A percentile compares a stretch with the other conserved stretches of the same genome.
phyloP scores from a whole-genome alignment of 2,113 vertebrate species.

The Laterallus jamaicensis region DNA sequence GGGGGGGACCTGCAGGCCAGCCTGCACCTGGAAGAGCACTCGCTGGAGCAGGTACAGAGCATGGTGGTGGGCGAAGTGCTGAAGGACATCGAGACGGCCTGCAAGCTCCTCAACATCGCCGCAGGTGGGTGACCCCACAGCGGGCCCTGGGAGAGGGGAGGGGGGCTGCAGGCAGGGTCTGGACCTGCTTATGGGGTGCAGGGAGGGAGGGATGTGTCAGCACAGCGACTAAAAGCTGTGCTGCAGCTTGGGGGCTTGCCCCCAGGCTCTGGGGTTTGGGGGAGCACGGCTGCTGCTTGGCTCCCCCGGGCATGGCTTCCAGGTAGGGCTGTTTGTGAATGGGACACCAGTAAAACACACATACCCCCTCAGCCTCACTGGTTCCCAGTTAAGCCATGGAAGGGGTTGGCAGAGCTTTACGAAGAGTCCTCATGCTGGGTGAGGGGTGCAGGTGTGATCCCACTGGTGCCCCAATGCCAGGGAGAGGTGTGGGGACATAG shows the following conservation, averaged over 20 bases:
- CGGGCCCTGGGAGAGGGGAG: not conserved
- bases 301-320: rapidly evolving
- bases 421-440: not conserved
- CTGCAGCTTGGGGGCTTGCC: not conserved
- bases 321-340: not conserved
- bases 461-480: not conserved
- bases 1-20: slow-evolving; percentile 81
- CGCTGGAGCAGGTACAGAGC: slow-evolving; percentile 95
- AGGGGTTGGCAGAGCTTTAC: not conserved
- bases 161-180: not conserved
- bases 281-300: rapidly evolving
- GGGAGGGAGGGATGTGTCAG: rapidly evolving
- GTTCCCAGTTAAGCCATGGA: not conserved
- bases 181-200: rapidly evolving
- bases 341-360: too few species aligned
- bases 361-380: not conserved
- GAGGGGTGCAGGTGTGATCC: not conserved
- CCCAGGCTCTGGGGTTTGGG: not conserved
- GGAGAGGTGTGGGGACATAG: not conserved
- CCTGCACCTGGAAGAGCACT: slow-evolving; percentile 86
- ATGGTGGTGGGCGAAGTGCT: slow-evolving; percentile 97
- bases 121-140: slow-evolving; percentile 76
- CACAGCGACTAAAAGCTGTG: rapidly evolving
- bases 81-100: slow-evolving; percentile 96
- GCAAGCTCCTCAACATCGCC: slow-evolving; percentile 94